These are phyloP conservation scores for Clepsis dumicolana DNA, from an alignment of 2,888 invertebrate species.

Conservation along the genomic window DNA sequence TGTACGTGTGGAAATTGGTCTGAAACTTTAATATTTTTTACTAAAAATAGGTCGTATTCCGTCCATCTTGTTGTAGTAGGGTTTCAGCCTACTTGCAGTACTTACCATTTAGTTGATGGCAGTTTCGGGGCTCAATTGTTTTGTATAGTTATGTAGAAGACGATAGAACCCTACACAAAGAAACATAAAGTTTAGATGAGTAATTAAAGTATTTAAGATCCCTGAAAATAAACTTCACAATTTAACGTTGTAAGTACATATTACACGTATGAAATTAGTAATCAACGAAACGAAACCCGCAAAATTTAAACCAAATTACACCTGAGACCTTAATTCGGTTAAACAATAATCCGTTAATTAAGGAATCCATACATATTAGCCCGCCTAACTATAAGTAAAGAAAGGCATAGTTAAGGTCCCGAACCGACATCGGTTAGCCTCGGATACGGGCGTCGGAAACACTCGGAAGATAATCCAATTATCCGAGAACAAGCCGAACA, in stretches of 20 bases:
- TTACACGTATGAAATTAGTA: not conserved
- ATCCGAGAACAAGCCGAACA: slow-evolving; percentile 60
- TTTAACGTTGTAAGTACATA: not conserved
- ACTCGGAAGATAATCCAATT: slow-evolving; percentile 67
- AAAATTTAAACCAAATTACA: slow-evolving; percentile 30
- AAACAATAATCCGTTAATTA: slow-evolving; percentile 38
- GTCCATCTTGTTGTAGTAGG: slow-evolving; percentile 11
- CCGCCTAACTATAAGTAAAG: slow-evolving; percentile 22
- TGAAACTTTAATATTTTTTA: slow-evolving; percentile 16
- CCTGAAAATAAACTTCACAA: not conserved
- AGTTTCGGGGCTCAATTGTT: too few species aligned
- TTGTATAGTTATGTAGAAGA: too few species aligned
- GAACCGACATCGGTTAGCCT: slow-evolving; percentile 52
- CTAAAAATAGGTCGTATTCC: slow-evolving; percentile 26
- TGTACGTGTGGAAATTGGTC: not conserved
- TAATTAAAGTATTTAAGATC: too few species aligned
- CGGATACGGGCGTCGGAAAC: slow-evolving; percentile 53
- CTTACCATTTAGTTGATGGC: too few species aligned
- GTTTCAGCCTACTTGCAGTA: not conserved
- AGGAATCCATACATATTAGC: slow-evolving; percentile 38
- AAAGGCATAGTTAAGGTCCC: slow-evolving; percentile 33
- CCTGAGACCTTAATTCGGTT: slow-evolving; percentile 30
- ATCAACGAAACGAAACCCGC: slow-evolving; percentile 4
- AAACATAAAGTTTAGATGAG: too few species aligned
- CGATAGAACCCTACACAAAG: too few species aligned